A percentile compares a stretch with the other conserved stretches of the same genome.
Evolutionary conservation across 2,888 invertebrate species (phyloP).

Genomic region (Tryphoninae sp.): DNA sequence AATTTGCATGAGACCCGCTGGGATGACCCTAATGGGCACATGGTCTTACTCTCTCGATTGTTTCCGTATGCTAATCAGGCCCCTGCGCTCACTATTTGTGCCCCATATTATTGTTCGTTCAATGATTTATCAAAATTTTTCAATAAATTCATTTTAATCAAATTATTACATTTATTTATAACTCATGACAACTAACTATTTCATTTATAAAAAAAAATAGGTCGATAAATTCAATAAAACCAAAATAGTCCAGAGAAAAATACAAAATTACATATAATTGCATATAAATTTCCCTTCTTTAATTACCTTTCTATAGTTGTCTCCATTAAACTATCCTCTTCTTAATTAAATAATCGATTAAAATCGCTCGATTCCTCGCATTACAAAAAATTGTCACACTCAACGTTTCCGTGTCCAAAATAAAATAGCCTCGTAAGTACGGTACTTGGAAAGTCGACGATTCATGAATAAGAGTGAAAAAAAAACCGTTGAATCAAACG

Average conservation of each 20-base stretch:
- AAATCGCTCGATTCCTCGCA: background rate
- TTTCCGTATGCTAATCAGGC: conserved; percentile 44
- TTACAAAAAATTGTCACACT: background rate
- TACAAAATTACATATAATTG: no score
- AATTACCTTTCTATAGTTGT: no score
- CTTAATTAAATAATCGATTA: background rate
- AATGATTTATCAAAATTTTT: background rate
- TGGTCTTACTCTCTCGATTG: conserved; percentile 27
- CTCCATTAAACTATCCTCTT: background rate
- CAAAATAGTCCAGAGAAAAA: background rate
- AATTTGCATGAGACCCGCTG: conserved; percentile 58
- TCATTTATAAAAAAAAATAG: background rate
- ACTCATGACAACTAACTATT: background rate
- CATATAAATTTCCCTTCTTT: no score
- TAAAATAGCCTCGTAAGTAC: background rate
- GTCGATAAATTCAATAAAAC: background rate
- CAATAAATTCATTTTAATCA: background rate
- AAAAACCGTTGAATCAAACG: conserved; percentile 31
- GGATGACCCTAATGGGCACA: conserved; percentile 44
- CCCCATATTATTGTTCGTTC: background rate
- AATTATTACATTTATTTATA: background rate
- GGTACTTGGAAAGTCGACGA: conserved; percentile 13
- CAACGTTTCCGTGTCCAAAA: background rate
- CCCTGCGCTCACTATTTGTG: background rate
- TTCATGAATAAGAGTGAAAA: conserved; percentile 16